These are phyloP conservation scores for Apis cerana DNA, from an alignment of 1,140 invertebrate species.

Conservation along the genomic window DNA sequence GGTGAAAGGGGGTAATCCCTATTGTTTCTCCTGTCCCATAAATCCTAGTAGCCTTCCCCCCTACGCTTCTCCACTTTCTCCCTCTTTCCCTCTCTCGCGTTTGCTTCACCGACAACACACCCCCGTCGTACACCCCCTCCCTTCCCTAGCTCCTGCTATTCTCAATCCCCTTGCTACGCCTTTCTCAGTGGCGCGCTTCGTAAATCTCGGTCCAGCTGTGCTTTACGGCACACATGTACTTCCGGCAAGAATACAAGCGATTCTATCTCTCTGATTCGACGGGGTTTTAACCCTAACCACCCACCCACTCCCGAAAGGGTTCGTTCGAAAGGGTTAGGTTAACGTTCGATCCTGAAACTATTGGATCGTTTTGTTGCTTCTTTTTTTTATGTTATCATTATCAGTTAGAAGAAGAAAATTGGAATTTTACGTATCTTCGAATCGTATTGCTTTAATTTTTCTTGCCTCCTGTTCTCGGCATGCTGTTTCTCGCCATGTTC, in stretches of 20 bases:
- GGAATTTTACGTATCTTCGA: background rate
- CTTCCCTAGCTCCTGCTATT: conserved; percentile 18
- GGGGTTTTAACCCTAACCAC: background rate
- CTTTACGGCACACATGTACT: conserved; percentile 66
- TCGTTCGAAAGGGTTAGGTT: background rate
- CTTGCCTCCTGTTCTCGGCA: background rate
- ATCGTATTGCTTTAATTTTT: background rate
- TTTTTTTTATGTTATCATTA: too few species aligned
- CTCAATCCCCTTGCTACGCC: conserved; percentile 46
- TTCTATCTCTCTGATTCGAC: conserved; percentile 56
- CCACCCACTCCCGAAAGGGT: background rate
- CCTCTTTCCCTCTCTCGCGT: conserved; percentile 43
- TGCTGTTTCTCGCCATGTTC: conserved; percentile 15
- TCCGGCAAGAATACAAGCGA: conserved; percentile 54
- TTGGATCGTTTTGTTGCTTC: background rate
- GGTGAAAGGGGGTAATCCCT: conserved; percentile 69
- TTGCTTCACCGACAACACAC: conserved; percentile 55
- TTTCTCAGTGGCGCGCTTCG: conserved; percentile 58
- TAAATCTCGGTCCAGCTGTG: conserved; percentile 74
- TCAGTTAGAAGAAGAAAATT: too few species aligned
- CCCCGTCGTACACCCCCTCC: background rate
- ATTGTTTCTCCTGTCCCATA: conserved; percentile 74
- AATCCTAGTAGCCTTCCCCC: conserved; percentile 61
- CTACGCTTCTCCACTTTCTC: conserved; percentile 44
- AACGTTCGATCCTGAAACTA: conserved; percentile 7